A percentile compares a stretch with the other conserved stretches of the same genome.
These are phyloP conservation scores for Labeo rohita DNA, from an alignment of 2,113 vertebrate genomes.

Conservation along the genomic window DNA sequence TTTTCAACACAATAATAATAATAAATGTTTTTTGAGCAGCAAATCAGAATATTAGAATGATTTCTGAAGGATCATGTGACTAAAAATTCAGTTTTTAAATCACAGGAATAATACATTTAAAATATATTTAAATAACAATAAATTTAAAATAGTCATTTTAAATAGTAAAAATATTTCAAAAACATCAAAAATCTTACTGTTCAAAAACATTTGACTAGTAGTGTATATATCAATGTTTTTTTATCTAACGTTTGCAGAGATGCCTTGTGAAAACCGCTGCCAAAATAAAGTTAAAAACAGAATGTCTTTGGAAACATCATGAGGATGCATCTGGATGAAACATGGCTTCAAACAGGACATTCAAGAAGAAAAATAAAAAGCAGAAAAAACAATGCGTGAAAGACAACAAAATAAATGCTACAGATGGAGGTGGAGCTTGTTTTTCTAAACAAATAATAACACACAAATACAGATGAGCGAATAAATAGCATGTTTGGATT, in stretches of 20 bases:
- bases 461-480: conserved; percentile 11
- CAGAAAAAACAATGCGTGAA: background rate
- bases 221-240: too few relatives aligned
- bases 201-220: too few relatives aligned
- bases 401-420: background rate
- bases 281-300: background rate
- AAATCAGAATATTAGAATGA: too few relatives aligned
- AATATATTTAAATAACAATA: too few relatives aligned
- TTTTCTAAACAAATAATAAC: conserved; percentile 1
- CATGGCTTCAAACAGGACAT: background rate
- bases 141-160: too few relatives aligned
- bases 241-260: background rate
- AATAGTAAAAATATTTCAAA: too few relatives aligned
- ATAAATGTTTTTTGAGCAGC: too few relatives aligned
- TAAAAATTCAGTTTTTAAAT: too few relatives aligned
- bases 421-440: background rate
- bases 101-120: too few relatives aligned
- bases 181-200: too few relatives aligned
- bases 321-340: background rate
- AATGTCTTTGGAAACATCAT: background rate
- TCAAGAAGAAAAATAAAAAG: background rate
- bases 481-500: background rate
- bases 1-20: too few relatives aligned
- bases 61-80: too few relatives aligned
- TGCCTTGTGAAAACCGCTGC: background rate